Base-by-base conservation (phyloP, 2,797 vertebrate genomes). In the Amblyraja radiata region DNA sequence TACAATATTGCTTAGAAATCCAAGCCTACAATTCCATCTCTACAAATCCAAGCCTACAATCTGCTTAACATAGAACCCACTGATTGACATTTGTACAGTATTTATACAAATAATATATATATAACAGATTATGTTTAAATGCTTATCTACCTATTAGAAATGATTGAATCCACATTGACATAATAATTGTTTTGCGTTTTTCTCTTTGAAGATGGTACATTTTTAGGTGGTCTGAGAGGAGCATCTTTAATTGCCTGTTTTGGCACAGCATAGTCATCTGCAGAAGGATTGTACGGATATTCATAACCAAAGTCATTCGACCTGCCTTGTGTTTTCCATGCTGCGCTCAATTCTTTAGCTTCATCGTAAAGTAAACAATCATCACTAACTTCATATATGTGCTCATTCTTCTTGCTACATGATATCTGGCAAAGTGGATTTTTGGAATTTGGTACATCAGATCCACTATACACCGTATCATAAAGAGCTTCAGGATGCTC, bases 261-360 rank as follows among this genome's bases (percentile, higher is more conserved):
- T 28, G 90, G 90, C 36, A 92, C 90, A 46, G 90, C 90, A 14
- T 92, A 92, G 71, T 92, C 90, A 92, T 92, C 90, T 74, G 23
- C 90, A 73, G 39, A 74, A 46, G 90, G 65, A 76, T 92, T 74
- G 71, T 92, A 92, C 25, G 90, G 90, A 18, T 92, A 92, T 92
- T 92, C 90, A 92, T 92, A 92, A 92, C 90, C 90, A 58, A 92
- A 92, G 39, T 92, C 90, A 76, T 92, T 74, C 68, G 54, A 25
- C 76, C 68, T 92, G 25, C 90, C 90, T 92, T 92, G 90, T 39
- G 76, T 39, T 92, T 92, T 92, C 90, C 90, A 92, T 54, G 90
- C 90, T 76, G 46, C 90, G 28, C 39, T 92, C 68, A 92, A 54
- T 92, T 74, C 68, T 76, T 74, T 92, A 54, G 90, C 90, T 54